Evolutionary conservation across 2,797 vertebrate species (phyloP).

Genomic region (Rhinoraja longicauda): DNA sequence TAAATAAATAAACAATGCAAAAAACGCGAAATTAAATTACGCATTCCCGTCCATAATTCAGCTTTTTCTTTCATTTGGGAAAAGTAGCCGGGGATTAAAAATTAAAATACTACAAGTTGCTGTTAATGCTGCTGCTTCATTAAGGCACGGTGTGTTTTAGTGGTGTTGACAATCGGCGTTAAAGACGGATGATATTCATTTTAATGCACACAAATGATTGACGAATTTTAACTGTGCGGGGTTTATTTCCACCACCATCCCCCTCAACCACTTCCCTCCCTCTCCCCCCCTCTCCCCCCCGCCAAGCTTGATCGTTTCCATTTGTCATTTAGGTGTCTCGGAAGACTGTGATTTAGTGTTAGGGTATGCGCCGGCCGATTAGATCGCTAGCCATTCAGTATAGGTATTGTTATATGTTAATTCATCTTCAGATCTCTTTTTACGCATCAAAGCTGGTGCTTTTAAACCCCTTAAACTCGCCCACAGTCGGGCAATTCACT

Average conservation of each 20-base stretch:
- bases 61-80: slow-evolving; percentile 70
- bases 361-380: slow-evolving; percentile 32
- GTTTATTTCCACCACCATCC: neutral
- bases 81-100: slow-evolving; percentile 64
- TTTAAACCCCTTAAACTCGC: slow-evolving; percentile 47
- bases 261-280: too few species aligned
- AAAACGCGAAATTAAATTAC: slow-evolving; percentile 21
- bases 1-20: neutral
- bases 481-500: slow-evolving; percentile 58
- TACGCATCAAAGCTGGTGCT: slow-evolving; percentile 26
- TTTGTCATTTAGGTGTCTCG: slow-evolving; percentile 32
- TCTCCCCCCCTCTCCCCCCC: neutral
- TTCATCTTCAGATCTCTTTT: slow-evolving; percentile 16
- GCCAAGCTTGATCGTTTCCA: slow-evolving; percentile 25
- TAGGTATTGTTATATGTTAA: slow-evolving; percentile 32
- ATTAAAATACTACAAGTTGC: slow-evolving; percentile 65
- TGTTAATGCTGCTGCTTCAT: slow-evolving; percentile 67
- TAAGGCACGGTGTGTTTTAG: slow-evolving; percentile 43
- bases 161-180: slow-evolving; percentile 19
- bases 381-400: slow-evolving; percentile 24
- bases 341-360: slow-evolving; percentile 28
- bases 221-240: neutral
- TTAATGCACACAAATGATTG: slow-evolving; percentile 16
- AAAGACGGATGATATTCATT: slow-evolving; percentile 34
- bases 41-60: slow-evolving; percentile 37